These are phyloP conservation scores for Cepaea nemoralis DNA, from an alignment of 1,140 invertebrate species.

Conservation along the genomic window DNA sequence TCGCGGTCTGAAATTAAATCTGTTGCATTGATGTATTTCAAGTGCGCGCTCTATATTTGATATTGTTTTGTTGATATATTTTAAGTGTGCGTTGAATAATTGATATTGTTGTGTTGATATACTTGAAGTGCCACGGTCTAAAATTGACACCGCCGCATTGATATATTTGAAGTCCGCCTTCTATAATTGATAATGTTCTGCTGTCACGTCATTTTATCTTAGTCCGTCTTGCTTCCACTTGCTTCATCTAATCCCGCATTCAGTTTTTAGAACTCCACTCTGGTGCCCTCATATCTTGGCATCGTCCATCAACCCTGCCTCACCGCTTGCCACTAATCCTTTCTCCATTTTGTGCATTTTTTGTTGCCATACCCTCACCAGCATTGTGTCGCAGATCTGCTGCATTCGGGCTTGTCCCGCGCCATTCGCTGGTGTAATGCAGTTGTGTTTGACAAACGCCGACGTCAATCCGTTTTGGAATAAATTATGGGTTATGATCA, in stretches of 20 bases:
- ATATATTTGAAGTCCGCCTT: too few species aligned
- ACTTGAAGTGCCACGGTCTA: too few species aligned
- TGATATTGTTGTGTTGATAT: too few species aligned
- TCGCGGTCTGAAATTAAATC: too few species aligned
- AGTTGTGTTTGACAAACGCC: slow-evolving; percentile 6
- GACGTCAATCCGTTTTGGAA: background rate
- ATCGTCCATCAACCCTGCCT: background rate
- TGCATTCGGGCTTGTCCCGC: background rate
- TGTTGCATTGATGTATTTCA: too few species aligned
- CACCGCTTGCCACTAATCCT: background rate
- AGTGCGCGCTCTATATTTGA: too few species aligned
- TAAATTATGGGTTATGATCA: slow-evolving; percentile 14
- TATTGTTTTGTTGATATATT: too few species aligned
- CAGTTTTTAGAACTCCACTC: background rate
- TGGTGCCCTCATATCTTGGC: background rate
- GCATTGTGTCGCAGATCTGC: background rate
- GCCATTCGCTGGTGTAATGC: background rate
- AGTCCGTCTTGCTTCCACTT: background rate
- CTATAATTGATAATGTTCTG: too few species aligned
- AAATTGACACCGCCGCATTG: too few species aligned
- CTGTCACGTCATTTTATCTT: too few species aligned
- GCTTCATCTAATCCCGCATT: background rate
- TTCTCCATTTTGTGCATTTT: background rate
- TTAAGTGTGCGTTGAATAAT: too few species aligned
- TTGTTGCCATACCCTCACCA: background rate